Conservation (phyloP, 2,888 invertebrate genomes). For the Urechis unicinctus region DNA sequence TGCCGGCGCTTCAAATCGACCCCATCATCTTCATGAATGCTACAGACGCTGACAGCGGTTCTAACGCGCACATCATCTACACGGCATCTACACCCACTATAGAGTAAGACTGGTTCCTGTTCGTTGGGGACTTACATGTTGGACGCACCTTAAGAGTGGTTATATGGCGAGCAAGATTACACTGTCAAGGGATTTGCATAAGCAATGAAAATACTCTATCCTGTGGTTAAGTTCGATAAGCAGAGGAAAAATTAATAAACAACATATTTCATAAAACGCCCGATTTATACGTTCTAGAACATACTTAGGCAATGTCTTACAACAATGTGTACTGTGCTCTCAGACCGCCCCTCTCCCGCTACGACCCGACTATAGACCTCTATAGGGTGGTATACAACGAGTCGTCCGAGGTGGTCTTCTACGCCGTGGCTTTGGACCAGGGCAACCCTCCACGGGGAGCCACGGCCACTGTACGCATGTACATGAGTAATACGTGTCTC, state of each 20-base stretch:
- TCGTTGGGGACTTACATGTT: too few species aligned
- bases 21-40: conserved; percentile 26
- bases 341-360: conserved; percentile 10
- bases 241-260: too few species aligned
- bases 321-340: neutral
- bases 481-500: conserved; percentile 34
- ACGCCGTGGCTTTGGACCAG: conserved; percentile 30
- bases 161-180: too few species aligned
- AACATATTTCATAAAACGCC: too few species aligned
- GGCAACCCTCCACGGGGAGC: conserved; percentile 28
- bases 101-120: too few species aligned
- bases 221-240: too few species aligned
- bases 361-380: conserved; percentile 15
- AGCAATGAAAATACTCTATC: too few species aligned
- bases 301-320: neutral
- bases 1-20: conserved; percentile 26
- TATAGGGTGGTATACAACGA: conserved; percentile 26
- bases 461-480: conserved; percentile 9
- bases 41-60: conserved; percentile 29
- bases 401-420: conserved; percentile 26
- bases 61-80: conserved; percentile 15
- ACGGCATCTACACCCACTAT: neutral
- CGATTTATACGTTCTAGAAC: too few species aligned
- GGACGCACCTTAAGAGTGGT: too few species aligned
- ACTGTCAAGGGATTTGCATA: too few species aligned